Evolutionary conservation across 1,140 invertebrate species (phyloP).

Genomic region (Ctenoplectra terminalis): DNA sequence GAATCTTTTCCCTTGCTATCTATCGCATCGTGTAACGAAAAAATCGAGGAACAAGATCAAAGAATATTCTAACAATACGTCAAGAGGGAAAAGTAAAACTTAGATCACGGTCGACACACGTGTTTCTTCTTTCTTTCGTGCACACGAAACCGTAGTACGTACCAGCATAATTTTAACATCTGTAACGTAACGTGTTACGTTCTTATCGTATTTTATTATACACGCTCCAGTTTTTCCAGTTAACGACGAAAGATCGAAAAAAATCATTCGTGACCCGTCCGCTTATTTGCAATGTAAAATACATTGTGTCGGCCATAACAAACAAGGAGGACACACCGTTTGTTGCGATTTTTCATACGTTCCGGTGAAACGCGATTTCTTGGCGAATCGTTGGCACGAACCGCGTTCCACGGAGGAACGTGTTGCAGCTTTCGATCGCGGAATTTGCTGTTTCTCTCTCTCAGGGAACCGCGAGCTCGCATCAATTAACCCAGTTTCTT

Average conservation of each 20-base stretch:
- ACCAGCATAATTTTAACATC: background rate
- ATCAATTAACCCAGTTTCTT: constrained; percentile 51
- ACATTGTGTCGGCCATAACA: background rate
- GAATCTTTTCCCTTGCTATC: too few relatives aligned
- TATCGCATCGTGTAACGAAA: background rate
- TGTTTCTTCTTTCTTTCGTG: too few relatives aligned
- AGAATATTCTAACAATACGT: background rate
- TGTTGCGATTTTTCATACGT: constrained; percentile 4
- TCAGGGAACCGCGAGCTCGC: constrained; percentile 9
- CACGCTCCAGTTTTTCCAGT: background rate
- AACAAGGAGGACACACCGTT: background rate
- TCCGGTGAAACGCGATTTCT: background rate
- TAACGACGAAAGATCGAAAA: background rate
- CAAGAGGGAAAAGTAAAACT: too few relatives aligned
- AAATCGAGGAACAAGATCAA: background rate
- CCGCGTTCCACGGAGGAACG: background rate
- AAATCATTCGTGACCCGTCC: constrained; percentile 14
- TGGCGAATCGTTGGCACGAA: background rate
- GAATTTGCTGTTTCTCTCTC: constrained; percentile 1
- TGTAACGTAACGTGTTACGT: background rate
- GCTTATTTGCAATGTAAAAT: constrained; percentile 42
- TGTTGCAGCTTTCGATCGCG: constrained; percentile 6
- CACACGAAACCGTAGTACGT: too few relatives aligned
- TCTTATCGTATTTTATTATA: background rate
- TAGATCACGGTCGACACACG: too few relatives aligned